Conservation (phyloP, 1,140 invertebrate species). For the Apocrypta bakeri region DNA sequence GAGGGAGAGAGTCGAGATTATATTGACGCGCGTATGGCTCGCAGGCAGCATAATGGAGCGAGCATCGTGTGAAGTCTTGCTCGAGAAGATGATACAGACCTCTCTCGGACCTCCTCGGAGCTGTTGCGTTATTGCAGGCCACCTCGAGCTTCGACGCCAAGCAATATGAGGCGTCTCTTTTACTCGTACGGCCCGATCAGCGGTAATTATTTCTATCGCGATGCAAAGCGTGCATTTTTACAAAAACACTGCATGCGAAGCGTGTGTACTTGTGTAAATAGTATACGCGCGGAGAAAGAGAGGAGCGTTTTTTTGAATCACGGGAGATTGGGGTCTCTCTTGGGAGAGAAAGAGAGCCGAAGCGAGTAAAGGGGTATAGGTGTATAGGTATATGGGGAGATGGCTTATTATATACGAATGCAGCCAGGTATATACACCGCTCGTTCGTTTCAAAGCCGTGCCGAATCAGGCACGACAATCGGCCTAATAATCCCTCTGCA, state of each 20-base stretch:
- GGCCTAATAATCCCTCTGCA: constrained; percentile 69
- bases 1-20: constrained; percentile 44
- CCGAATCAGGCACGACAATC: constrained; percentile 70
- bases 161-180: background rate
- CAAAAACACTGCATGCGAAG: too few species aligned
- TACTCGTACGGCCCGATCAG: background rate
- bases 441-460: constrained; percentile 66
- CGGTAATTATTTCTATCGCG: background rate
- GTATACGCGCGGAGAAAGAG: too few species aligned
- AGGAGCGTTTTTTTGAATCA: constrained; percentile 16
- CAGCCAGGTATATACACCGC: constrained; percentile 52
- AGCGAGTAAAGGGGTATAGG: background rate
- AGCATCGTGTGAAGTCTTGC: constrained; percentile 60
- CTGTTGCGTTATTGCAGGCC: constrained; percentile 27
- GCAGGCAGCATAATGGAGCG: constrained; percentile 70
- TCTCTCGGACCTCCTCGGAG: constrained; percentile 63
- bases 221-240: too few species aligned
- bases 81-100: constrained; percentile 69
- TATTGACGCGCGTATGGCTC: constrained; percentile 60
- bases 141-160: too few species aligned
- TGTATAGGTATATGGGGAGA: too few species aligned
- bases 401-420: background rate
- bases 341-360: background rate
- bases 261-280: too few species aligned
- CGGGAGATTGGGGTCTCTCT: constrained; percentile 11